Percentiles rank a stretch among this genome's conserved stretches.
phyloP scores from a whole-genome alignment of 1,140 invertebrate species.

The Psilanteris sp. region DNA sequence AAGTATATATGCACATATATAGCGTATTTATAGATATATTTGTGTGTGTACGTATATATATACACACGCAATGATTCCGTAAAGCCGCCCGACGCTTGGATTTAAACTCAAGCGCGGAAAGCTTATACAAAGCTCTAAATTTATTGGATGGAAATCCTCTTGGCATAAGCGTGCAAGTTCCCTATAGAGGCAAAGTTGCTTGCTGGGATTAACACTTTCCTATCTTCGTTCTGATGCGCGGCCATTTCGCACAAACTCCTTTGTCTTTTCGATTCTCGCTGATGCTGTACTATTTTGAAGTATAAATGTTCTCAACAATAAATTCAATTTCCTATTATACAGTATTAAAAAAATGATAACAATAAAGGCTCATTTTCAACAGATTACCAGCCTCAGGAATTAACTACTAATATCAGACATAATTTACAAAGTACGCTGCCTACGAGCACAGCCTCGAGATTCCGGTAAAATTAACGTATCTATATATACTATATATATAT shows the following conservation, averaged over 20 bases:
- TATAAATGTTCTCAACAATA: too few species aligned
- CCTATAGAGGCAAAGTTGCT: slow-evolving; percentile 77
- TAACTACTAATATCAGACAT: too few species aligned
- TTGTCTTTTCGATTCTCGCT: slow-evolving; percentile 59
- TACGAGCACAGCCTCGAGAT: too few species aligned
- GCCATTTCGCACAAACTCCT: slow-evolving; percentile 68
- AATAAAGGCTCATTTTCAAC: too few species aligned
- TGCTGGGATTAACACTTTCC: slow-evolving; percentile 80
- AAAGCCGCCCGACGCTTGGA: slow-evolving; percentile 72
- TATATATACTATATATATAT: too few species aligned
- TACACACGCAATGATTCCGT: slow-evolving; percentile 35
- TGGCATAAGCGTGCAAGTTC: slow-evolving; percentile 78
- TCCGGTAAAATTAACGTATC: too few species aligned
- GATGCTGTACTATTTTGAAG: slow-evolving; percentile 17
- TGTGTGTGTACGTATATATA: slow-evolving; percentile 44
- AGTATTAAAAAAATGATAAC: too few species aligned
- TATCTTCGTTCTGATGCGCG: slow-evolving; percentile 76
- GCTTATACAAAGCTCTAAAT: slow-evolving; percentile 81
- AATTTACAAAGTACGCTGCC: too few species aligned
- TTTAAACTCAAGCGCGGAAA: slow-evolving; percentile 80
- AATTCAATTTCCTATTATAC: too few species aligned
- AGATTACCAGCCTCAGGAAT: too few species aligned
- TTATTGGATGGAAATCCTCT: slow-evolving; percentile 81
- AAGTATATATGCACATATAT: too few species aligned
- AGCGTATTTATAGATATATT: too few species aligned